Base-by-base conservation (phyloP, 2,797 vertebrate species). In the Oreochromis mossambicus region DNA sequence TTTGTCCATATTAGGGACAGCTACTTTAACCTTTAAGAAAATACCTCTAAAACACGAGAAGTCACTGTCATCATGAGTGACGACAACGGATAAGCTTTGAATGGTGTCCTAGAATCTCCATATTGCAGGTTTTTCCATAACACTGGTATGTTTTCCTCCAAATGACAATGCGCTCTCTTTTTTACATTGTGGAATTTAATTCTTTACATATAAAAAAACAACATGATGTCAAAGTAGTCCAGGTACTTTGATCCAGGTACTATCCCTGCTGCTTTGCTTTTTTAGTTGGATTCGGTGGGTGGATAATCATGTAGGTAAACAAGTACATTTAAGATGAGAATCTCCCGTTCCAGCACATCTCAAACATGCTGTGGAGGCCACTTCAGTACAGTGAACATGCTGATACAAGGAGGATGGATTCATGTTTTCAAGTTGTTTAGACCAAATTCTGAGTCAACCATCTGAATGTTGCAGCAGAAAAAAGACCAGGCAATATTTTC, bases 101-200 rank as follows among this genome's bases (percentile, higher is more conserved):
- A 26, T 26, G 36, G 63, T 68, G 43, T 83, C 51, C 38, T 58
- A 83, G 73, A 81, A 77, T 48, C 79, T 81, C 46, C 13, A 56
- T 10, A 70, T 38, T 76, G 7, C 14, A 63, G 26, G 82, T 43
- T 51, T 12, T 77, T n/a, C 21, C 75, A 24, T 83, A 78, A 38
- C 77, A 80, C 5, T 6, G 24, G 14, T 26, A 5, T 19, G 58
- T 1, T 61, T 76, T 84, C 29, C 34, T 54, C n/a, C 4, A 63
- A 81, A n/a, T 73, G 68, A 81, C 52, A 29, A 34, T 34, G 78
- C 17, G 7, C 68, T 50, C 41, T 70, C 52, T 77, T 41, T 79
- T 19, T 51, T 8, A 58, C 24, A 58, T 32, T 32, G 26, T 17
- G 26, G 26, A 58, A 58, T 58, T 58, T 32, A 5, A 58, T 32